Base-by-base conservation (phyloP, 2,113 vertebrate genomes). In the Aspiorhynchus laticeps region DNA sequence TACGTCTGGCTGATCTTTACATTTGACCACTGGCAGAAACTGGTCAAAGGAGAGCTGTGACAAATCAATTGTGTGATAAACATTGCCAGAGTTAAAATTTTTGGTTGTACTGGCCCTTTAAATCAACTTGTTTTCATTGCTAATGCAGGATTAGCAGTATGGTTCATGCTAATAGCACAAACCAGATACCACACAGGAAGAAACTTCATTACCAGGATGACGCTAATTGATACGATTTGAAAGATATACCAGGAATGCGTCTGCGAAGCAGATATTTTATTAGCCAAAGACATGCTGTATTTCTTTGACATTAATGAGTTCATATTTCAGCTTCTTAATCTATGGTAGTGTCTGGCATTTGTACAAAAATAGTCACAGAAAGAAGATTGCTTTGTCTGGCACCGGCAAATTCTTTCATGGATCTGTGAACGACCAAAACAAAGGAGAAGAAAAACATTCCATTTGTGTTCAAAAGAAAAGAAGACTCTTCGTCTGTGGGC, bases 1-100 rank as follows among this genome's bases (percentile, higher is more conserved):
- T 46, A 80, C 10, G 48, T 41, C 63, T 80, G 76, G 77, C 81
- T 77, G 76, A 63, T 76, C 80, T 48, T 61, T 65, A 46, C 21
- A 14, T 51, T 69, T 69, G 74, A 63, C 51, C 56, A 51, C 41
- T 65, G 24, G 43, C 61, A 53, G 4, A 63, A 78, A 85, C 74
- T 77, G 12, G 14, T 31, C 41, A 46, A 21, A 8, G 11, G 21
- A 61, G 73, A 43, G 38, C 10, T 79, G 28, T n/a, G 24, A 56
- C 31, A 36, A 12, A 59, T 43, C 24, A 43, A 14, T 74, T 74
- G 43, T 46, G 31, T 43, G 38, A 12, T n/a, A 36, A 21, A 41
- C 17, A 24, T 0, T 1, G 12, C n/a, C 38, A 75, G 11, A 17
- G n/a, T 28, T 26, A 8, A 2, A 4, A 1, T n/a, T 41, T 77